Evolutionary conservation across 1,140 invertebrate species (phyloP).

Genomic region (Aphis craccivora): DNA sequence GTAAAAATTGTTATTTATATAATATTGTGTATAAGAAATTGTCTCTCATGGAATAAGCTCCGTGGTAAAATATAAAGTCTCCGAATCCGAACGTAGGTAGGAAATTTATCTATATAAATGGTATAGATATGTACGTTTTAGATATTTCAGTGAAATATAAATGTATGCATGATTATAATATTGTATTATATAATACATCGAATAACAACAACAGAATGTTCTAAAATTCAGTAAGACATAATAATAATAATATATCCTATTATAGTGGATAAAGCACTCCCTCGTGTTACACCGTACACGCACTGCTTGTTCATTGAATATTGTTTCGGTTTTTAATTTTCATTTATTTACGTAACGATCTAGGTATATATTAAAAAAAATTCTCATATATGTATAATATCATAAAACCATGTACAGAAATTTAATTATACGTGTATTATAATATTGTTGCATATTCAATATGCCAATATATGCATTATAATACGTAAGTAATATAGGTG

Average conservation of each 20-base stretch:
- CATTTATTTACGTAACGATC: not conserved
- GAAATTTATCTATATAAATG: not conserved
- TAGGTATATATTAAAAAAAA: not conserved
- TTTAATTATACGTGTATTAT: conserved; percentile 7
- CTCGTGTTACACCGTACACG: not conserved
- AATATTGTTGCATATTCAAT: not conserved
- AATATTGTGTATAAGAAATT: not conserved
- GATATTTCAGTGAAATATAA: not conserved
- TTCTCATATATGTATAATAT: not conserved
- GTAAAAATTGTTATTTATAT: conserved; percentile 6
- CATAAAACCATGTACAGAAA: not conserved
- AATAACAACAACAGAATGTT: not conserved
- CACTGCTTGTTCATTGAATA: not conserved
- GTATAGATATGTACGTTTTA: not conserved
- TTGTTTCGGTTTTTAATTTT: not conserved
- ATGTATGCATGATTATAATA: not conserved
- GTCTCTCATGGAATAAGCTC: not conserved
- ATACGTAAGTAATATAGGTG: not conserved
- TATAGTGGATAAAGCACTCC: not conserved
- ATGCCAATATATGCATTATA: not conserved
- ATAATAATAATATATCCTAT: not conserved
- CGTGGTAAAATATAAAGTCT: conserved; percentile 1
- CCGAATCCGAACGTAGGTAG: not conserved
- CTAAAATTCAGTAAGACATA: not conserved
- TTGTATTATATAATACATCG: not conserved